These are phyloP conservation scores for Echinometra lucunter DNA, from an alignment of 53 echinoderm and acorn worm genomes.

Conservation along the genomic window DNA sequence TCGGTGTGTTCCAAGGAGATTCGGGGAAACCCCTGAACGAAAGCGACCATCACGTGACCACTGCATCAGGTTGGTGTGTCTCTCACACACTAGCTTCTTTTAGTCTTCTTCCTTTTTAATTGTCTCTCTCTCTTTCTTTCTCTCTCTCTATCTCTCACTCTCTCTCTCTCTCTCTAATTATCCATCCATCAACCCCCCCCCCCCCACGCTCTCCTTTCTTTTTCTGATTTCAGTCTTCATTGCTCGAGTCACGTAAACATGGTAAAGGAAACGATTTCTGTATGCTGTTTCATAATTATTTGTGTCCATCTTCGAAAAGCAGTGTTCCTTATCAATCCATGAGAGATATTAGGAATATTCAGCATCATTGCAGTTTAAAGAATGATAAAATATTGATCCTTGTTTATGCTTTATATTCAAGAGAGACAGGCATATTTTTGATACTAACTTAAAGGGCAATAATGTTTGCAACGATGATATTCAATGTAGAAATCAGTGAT, in stretches of 20 bases:
- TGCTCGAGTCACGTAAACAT: no score
- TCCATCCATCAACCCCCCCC: no score
- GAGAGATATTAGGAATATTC: no score
- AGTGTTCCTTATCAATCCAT: no score
- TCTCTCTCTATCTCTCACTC: background rate
- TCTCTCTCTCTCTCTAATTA: background rate
- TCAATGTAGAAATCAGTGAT: background rate
- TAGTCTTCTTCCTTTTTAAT: background rate
- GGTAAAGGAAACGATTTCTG: no score
- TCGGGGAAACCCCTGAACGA: conserved; percentile 1
- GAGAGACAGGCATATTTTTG: no score
- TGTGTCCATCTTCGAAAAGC: no score
- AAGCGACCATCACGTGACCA: background rate
- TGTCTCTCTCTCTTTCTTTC: background rate
- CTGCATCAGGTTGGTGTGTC: background rate
- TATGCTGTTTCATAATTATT: no score
- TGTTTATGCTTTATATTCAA: no score
- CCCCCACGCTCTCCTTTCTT: background rate
- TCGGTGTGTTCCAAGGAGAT: background rate
- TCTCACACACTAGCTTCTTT: background rate
- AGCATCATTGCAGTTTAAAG: no score
- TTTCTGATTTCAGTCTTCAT: background rate
- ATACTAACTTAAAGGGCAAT: background rate
- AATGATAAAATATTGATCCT: no score
- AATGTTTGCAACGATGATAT: background rate